phyloP scores from a whole-genome alignment of 1,140 invertebrate genomes.

The Chironomus striatipennis region DNA sequence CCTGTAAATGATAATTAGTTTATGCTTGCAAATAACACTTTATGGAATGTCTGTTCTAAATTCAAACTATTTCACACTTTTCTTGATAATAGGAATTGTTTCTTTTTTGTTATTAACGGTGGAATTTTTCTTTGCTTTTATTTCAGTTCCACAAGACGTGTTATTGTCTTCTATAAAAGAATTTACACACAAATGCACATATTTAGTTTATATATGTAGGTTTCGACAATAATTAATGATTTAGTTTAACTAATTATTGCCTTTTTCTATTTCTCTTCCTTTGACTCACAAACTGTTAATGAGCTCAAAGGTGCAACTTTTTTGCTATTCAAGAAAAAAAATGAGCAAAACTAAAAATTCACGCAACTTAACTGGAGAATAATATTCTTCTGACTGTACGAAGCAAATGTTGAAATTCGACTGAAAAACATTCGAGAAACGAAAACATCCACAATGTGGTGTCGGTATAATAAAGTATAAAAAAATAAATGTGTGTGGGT shows the following conservation, averaged over 20 bases:
- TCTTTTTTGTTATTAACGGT: background rate
- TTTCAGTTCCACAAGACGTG: background rate
- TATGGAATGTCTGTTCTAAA: background rate
- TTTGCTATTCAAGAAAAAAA: background rate
- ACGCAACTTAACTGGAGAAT: background rate
- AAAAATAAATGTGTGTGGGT: no score
- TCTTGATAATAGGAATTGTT: background rate
- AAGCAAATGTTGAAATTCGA: conserved; percentile 1
- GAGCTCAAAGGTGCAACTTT: background rate
- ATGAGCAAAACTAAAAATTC: background rate
- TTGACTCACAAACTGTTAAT: background rate
- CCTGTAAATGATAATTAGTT: conserved; percentile 3
- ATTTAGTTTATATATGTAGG: background rate
- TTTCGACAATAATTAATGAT: background rate
- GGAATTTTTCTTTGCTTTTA: background rate
- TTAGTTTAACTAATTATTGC: background rate
- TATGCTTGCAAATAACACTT: background rate
- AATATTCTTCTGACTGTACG: conserved; percentile 6
- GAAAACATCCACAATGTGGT: background rate
- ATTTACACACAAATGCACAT: background rate
- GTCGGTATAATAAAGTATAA: no score
- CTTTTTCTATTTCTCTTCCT: background rate
- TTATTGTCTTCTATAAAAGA: background rate
- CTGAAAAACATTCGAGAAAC: background rate
- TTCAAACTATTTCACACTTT: background rate